Conservation (phyloP, 2,113 vertebrate species). For the Dicrurus megarhynchus region DNA sequence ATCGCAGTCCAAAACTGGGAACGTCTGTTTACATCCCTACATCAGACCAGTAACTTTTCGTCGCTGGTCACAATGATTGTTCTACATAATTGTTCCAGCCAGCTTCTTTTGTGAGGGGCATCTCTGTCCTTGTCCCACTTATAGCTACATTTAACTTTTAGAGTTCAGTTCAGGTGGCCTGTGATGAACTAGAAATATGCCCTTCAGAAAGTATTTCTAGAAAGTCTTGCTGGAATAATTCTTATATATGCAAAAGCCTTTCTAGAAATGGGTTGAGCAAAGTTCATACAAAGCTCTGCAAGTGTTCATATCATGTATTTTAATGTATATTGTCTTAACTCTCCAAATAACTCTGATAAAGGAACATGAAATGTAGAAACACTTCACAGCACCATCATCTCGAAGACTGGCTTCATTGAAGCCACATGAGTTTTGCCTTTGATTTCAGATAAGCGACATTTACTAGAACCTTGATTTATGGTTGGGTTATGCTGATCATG, state of each 20-base stretch:
- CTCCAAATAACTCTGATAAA: neutral
- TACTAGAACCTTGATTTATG: neutral
- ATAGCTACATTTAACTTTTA: neutral
- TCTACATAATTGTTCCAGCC: neutral
- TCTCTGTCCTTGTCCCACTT: neutral
- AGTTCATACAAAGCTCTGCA: neutral
- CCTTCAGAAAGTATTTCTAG: neutral
- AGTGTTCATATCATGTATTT: neutral
- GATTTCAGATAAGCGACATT: neutral
- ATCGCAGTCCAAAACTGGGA: neutral
- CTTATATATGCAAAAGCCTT: neutral
- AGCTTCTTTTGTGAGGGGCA: neutral
- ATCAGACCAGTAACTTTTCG: neutral
- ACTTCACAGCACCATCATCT: neutral
- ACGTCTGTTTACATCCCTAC: neutral
- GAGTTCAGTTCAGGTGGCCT: neutral
- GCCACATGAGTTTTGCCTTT: neutral
- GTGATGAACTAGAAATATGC: neutral
- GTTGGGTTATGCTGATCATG: neutral
- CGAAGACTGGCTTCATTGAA: neutral
- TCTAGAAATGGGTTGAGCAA: neutral
- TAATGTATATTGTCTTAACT: neutral
- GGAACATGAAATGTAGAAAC: neutral
- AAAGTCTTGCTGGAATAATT: neutral
- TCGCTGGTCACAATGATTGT: neutral